Conservation (phyloP, 2,888 invertebrate genomes). For the Lycocerus yunnanus region DNA sequence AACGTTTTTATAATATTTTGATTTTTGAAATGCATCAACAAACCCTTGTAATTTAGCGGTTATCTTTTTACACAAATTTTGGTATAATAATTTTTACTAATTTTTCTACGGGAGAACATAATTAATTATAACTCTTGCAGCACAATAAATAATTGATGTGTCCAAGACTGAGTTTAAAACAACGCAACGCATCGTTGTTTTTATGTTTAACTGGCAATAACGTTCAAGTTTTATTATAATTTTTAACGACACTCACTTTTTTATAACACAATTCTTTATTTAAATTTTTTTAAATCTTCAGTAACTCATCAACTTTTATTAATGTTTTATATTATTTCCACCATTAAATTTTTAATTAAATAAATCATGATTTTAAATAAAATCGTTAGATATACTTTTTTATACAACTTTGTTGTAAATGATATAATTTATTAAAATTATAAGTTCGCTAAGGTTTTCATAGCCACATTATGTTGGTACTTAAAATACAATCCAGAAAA, state of each 20-base stretch:
- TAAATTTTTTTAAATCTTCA: not conserved
- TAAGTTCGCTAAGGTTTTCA: not conserved
- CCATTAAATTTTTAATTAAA: not conserved
- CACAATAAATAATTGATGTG: constrained; percentile 25
- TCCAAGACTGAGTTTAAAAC: constrained; percentile 19
- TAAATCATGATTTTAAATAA: not conserved
- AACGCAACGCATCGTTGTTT: not conserved
- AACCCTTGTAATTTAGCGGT: not conserved
- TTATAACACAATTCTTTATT: not conserved
- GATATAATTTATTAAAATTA: not conserved
- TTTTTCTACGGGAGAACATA: constrained; percentile 11
- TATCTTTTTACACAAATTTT: constrained; percentile 8
- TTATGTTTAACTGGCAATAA: not conserved
- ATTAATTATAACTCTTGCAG: constrained; percentile 15
- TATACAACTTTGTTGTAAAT: not conserved
- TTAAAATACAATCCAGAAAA: constrained; percentile 19
- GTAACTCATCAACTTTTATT: not conserved
- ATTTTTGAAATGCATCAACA: constrained; percentile 7
- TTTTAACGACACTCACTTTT: not conserved
- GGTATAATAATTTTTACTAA: constrained; percentile 7
- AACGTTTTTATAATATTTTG: constrained; percentile 14
- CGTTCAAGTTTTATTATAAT: not conserved
- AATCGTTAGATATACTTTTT: not conserved
- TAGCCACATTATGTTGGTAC: constrained; percentile 1
- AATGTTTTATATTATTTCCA: not conserved